Percentiles rank a stretch among this genome's conserved stretches.
phyloP scores from a whole-genome alignment of 2,113 vertebrate species.

The Hydrochoerus hydrochaeris region DNA sequence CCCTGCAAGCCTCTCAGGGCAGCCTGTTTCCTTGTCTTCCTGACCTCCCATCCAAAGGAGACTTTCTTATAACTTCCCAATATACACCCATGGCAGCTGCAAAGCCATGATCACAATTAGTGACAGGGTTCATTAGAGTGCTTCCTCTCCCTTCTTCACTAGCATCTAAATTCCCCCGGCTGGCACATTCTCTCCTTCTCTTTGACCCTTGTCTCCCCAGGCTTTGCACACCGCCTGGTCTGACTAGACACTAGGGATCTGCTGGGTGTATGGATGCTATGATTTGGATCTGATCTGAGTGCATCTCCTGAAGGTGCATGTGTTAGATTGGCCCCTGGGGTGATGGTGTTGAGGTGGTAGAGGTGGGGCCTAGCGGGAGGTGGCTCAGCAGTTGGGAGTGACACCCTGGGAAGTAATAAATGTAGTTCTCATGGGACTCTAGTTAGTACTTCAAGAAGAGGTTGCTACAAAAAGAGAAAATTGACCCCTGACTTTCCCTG shows the following conservation, averaged over 20 bases:
- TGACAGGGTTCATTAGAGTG: not conserved
- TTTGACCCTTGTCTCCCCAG: not conserved
- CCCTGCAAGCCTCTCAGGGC: not conserved
- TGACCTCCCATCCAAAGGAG: not conserved
- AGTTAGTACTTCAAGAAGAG: not conserved
- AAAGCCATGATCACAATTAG: not conserved
- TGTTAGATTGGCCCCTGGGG: not conserved
- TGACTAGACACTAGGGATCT: not conserved
- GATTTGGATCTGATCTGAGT: not conserved
- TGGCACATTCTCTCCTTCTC: not conserved
- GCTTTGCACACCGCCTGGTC: not conserved
- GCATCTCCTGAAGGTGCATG: not conserved
- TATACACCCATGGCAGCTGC: not conserved
- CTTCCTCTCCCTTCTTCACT: not conserved
- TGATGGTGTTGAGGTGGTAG: not conserved
- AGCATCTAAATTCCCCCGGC: not conserved
- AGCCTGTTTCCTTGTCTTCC: not conserved
- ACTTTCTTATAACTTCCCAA: not conserved
- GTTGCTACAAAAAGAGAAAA: not conserved
- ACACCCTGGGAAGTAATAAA: not conserved
- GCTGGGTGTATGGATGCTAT: not conserved
- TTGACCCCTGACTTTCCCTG: not conserved
- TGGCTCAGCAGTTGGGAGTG: not conserved
- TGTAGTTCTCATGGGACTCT: not conserved
- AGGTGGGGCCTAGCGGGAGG: not conserved